These are phyloP conservation scores for Drosophila sucinea DNA, from an alignment of 1,140 invertebrate species.

Conservation along the genomic window DNA sequence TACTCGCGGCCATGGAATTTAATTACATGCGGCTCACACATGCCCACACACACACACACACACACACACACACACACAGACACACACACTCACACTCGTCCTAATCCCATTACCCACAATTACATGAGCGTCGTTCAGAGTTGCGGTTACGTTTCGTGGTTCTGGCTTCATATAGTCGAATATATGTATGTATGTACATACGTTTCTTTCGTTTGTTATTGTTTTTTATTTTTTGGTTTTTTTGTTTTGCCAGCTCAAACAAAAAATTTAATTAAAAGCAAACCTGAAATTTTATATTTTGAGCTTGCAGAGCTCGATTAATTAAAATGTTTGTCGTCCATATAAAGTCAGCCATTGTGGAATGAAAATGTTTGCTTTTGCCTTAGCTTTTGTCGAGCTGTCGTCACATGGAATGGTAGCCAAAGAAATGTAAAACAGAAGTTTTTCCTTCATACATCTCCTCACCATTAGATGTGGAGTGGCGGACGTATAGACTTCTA, in stretches of 20 bases:
- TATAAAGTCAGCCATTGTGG: slow-evolving; percentile 6
- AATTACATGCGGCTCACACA: slow-evolving; percentile 64
- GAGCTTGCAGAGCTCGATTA: slow-evolving; percentile 46
- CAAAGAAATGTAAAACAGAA: not conserved
- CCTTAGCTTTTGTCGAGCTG: not conserved
- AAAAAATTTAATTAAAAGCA: slow-evolving; percentile 63
- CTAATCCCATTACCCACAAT: slow-evolving; percentile 31
- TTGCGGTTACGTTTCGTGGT: slow-evolving; percentile 40
- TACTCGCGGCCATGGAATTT: slow-evolving; percentile 75
- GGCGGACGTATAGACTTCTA: too few species aligned
- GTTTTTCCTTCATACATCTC: too few species aligned
- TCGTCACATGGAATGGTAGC: not conserved
- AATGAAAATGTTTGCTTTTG: slow-evolving; percentile 1
- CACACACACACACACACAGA: slow-evolving; percentile 21
- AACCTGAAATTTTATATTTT: slow-evolving; percentile 57
- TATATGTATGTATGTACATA: not conserved
- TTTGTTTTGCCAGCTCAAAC: slow-evolving; percentile 25
- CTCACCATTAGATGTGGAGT: too few species aligned
- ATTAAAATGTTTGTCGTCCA: slow-evolving; percentile 54
- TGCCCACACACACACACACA: slow-evolving; percentile 13
- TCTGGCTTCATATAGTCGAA: not conserved
- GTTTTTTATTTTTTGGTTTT: slow-evolving; percentile 18
- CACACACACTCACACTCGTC: slow-evolving; percentile 11
- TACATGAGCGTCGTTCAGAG: slow-evolving; percentile 41
- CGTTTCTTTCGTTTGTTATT: slow-evolving; percentile 42